Percentiles rank a stretch among this genome's conserved stretches.
Conservation (phyloP, 1,140 invertebrate species). For the Zaprionus africanus region DNA sequence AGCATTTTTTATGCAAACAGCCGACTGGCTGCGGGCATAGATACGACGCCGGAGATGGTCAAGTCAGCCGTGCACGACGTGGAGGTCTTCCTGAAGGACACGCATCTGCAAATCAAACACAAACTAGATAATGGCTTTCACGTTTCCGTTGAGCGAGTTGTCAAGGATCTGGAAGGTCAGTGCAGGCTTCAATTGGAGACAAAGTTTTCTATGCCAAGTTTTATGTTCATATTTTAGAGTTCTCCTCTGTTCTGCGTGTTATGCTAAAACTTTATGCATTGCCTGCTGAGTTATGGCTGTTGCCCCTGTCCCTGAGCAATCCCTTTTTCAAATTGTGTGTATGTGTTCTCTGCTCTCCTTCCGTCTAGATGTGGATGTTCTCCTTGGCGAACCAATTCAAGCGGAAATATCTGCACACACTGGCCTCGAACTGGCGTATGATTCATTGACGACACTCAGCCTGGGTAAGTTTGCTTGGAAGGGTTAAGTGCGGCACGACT, state of each 20-base stretch:
- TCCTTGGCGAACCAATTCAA: conserved; percentile 88
- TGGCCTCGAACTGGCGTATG: conserved; percentile 86
- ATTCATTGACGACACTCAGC: conserved; percentile 86
- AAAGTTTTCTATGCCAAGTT: conserved; percentile 64
- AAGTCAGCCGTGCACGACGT: conserved; percentile 87
- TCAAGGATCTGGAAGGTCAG: conserved; percentile 88
- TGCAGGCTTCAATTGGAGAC: conserved; percentile 34
- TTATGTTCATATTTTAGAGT: conserved; percentile 62
- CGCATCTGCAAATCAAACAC: conserved; percentile 86
- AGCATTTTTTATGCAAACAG: conserved; percentile 87
- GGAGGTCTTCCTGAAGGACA: conserved; percentile 86
- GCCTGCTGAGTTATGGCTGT: conserved; percentile 53
- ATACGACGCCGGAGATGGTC: conserved; percentile 85
- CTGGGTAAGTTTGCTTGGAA: conserved; percentile 84
- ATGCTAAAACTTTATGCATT: conserved; percentile 67
- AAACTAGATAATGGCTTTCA: conserved; percentile 87
- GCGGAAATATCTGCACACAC: conserved; percentile 86
- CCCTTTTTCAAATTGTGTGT: conserved; percentile 22
- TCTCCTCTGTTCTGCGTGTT: conserved; percentile 60
- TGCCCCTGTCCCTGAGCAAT: neutral
- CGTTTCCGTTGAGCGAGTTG: conserved; percentile 86
- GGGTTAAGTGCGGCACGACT: conserved; percentile 54
- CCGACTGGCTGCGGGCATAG: conserved; percentile 85
- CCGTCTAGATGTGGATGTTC: conserved; percentile 86
- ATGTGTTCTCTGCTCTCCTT: conserved; percentile 22